Conservation (phyloP, 2,113 vertebrate species). For the Passer domesticus region DNA sequence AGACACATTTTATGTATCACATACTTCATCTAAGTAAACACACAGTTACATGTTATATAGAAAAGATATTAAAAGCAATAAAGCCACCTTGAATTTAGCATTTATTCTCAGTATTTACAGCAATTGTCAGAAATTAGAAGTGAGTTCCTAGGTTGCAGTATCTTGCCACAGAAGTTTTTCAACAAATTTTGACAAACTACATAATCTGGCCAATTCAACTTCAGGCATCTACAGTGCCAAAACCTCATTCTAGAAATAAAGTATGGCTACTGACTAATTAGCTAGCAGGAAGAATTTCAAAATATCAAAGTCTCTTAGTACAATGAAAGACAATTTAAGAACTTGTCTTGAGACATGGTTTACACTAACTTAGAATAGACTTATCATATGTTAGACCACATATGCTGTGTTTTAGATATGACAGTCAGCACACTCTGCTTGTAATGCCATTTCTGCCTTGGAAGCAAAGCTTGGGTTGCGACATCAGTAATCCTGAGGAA, state of each 20-base stretch:
- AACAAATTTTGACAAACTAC: background rate
- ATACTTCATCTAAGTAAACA: background rate
- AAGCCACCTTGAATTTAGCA: background rate
- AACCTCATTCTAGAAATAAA: background rate
- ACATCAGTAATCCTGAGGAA: background rate
- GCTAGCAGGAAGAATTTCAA: background rate
- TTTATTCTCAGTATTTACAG: background rate
- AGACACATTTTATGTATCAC: background rate
- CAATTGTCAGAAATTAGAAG: background rate
- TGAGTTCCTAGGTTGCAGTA: background rate
- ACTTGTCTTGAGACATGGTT: background rate
- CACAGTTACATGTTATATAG: background rate
- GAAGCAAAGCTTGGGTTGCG: background rate
- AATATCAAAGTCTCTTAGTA: background rate
- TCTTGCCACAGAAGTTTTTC: background rate
- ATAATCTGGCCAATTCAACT: background rate
- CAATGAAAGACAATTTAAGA: background rate
- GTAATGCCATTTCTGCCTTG: background rate
- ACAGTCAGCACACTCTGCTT: background rate
- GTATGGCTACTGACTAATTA: background rate
- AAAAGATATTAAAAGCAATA: background rate
- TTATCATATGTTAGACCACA: background rate
- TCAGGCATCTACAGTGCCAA: background rate
- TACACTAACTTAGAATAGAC: background rate
- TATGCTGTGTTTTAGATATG: background rate